phyloP scores from a whole-genome alignment of 2,113 vertebrate species.

The Cephalopholis sonnerati region DNA sequence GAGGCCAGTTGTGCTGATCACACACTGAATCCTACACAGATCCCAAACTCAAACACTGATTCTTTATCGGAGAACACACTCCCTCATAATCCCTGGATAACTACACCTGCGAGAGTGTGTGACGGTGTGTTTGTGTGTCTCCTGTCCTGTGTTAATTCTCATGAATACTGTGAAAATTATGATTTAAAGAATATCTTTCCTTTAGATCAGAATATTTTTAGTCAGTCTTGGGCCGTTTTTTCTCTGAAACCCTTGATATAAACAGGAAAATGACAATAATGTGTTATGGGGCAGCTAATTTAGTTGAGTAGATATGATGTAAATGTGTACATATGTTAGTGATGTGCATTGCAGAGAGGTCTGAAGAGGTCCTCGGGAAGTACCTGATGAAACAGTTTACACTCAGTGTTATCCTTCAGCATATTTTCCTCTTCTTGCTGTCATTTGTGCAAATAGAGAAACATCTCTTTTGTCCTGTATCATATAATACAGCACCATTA shows the following conservation, averaged over 20 bases:
- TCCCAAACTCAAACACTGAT: conserved; percentile 81
- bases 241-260: not conserved
- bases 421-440: not conserved
- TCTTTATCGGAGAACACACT: conserved; percentile 79
- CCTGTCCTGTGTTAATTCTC: conserved; percentile 24
- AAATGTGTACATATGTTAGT: not conserved
- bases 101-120: conserved; percentile 57
- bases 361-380: not conserved
- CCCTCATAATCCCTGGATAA: conserved; percentile 71
- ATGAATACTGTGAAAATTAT: not conserved
- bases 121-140: not conserved
- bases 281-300: not conserved
- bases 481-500: not conserved
- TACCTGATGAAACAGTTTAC: not conserved
- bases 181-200: not conserved
- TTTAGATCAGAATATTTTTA: not conserved
- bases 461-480: not conserved
- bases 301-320: not conserved
- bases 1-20: conserved; percentile 69
- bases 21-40: conserved; percentile 65
- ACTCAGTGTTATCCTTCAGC: no score
- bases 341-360: not conserved
- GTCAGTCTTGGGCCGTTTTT: not conserved
- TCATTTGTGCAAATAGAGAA: not conserved
- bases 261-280: no score